These are phyloP conservation scores for Suricata suricatta DNA, from an alignment of 2,113 vertebrate species.

Conservation along the genomic window DNA sequence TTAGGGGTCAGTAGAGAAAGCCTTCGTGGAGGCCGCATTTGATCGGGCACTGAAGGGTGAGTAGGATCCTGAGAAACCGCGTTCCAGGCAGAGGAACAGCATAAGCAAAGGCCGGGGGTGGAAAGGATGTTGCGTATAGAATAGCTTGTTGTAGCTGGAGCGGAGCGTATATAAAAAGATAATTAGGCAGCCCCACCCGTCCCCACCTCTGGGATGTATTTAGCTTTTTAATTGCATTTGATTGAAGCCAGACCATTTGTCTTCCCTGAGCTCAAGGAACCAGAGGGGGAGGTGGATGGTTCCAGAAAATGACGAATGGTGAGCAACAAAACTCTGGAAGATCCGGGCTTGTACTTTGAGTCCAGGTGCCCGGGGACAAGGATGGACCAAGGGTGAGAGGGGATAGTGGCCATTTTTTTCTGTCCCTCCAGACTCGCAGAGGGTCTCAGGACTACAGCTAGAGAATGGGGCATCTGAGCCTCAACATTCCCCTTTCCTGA, in stretches of 20 bases:
- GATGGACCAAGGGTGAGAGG: not conserved
- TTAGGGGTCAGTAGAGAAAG: not conserved
- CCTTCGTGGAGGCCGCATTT: not conserved
- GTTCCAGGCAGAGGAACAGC: not conserved
- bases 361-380: not conserved
- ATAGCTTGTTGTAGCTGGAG: too few relatives aligned
- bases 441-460: not conserved
- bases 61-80: not conserved
- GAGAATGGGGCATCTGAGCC: not conserved
- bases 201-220: not conserved
- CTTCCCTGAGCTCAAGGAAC: not conserved
- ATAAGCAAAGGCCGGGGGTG: not conserved
- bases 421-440: not conserved
- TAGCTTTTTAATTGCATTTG: constrained; percentile 3
- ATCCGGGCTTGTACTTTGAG: not conserved
- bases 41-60: not conserved
- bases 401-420: not conserved
- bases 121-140: not conserved
- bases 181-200: not conserved
- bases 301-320: not conserved
- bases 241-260: not conserved
- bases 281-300: not conserved
- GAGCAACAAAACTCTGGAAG: not conserved
- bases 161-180: fast-evolving
- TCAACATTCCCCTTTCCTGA: not conserved